Evolutionary conservation across 1,140 invertebrate genomes (phyloP), one percentile per base, ranked within the genome.

Genomic region (Papilio polyxenes): DNA sequence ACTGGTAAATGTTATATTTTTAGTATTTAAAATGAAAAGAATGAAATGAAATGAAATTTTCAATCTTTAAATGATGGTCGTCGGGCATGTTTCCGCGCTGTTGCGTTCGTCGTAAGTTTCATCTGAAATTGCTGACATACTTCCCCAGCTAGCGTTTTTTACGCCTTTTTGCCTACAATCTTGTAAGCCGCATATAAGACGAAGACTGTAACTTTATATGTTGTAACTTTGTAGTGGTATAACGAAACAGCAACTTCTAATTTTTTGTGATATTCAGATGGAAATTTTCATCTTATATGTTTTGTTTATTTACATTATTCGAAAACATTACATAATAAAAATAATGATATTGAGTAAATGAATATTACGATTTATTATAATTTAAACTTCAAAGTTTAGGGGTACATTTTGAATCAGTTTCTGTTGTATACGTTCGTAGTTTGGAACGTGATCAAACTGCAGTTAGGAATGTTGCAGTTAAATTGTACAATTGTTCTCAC

Each of bases 71-170:
- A 59, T 9, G 56, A 20, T 20, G 17, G n/a, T 59, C 0, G 56
- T 20, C 62, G 62, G 62, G 23, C 9, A 65, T 10, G 20, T 65
- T 65, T 65, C 62, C 62, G 62, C 62, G 62, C 62, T 65, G 62
- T 23, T 65, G 62, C 62, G 9, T 65, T 0, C 62, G 62, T 31
- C 13, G 20, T 31, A 9, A 8, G 62, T 9, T 23, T 31, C 62
- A 65, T 65, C 62, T 65, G 23, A 65, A 65, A 65, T 65, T 65
- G 23, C 62, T 13, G 62, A 65, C 62, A 31, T 65, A 65, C 62
- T 65, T 65, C 20, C 62, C 62, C 10, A 9, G 62, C 8, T 37
- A 65, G 20, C 62, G 11, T 65, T 5, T 65, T 65, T 65, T 65
- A 65, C 62, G 62, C 62, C 31, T 65, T 65, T 65, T 11, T 65